Percentiles rank a stretch among this genome's conserved stretches.
Evolutionary conservation across 2,888 invertebrate genomes (phyloP).

Genomic region (Drosophila yooni): DNA sequence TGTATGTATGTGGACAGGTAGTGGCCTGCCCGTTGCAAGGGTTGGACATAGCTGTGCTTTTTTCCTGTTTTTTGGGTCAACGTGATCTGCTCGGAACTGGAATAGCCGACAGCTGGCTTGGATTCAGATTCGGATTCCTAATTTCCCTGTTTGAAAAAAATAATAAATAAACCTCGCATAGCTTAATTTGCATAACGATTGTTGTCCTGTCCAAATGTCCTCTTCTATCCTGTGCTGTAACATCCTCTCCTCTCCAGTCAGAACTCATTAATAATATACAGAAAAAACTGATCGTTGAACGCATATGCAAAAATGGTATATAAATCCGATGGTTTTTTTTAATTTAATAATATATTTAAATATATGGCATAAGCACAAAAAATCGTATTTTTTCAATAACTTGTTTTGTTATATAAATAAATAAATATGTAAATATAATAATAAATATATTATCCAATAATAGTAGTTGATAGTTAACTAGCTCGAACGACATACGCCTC

Average conservation of each 20-base stretch:
- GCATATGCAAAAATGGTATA: neutral
- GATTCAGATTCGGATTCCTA: neutral
- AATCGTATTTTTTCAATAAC: neutral
- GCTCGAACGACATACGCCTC: no score
- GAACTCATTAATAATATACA: neutral
- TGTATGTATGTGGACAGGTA: constrained; percentile 38
- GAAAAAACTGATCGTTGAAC: neutral
- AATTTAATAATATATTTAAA: neutral
- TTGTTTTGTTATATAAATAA: neutral
- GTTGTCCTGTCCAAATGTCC: constrained; percentile 1
- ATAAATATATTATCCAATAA: neutral
- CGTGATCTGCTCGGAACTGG: constrained; percentile 25
- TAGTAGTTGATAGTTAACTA: no score
- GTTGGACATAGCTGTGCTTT: constrained; percentile 55
- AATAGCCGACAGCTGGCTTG: constrained; percentile 48
- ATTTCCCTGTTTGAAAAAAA: neutral
- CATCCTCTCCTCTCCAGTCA: neutral
- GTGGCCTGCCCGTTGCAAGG: constrained; percentile 31
- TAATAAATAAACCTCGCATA: neutral
- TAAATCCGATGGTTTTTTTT: neutral
- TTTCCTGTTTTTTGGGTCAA: constrained; percentile 26
- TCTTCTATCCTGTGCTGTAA: neutral
- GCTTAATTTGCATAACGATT: neutral
- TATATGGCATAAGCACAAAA: neutral
- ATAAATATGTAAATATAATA: neutral